phyloP scores from a whole-genome alignment of 2,113 vertebrate genomes.

The Rattus rattus region DNA sequence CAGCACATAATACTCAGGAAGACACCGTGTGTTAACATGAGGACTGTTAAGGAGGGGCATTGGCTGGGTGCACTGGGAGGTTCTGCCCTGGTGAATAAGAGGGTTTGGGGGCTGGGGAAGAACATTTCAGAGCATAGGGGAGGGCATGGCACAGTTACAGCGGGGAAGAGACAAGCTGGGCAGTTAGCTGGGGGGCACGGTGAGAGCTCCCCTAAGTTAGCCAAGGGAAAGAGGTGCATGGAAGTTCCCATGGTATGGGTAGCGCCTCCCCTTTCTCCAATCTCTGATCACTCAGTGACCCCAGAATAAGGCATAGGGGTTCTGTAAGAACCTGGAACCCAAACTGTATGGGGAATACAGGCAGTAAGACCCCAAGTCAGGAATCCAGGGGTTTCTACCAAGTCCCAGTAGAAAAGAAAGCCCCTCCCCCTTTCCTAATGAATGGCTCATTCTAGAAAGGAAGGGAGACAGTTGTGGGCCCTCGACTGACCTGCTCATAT shows the following conservation, averaged over 20 bases:
- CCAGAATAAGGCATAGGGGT: neutral
- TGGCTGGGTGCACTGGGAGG: neutral
- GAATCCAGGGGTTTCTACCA: neutral
- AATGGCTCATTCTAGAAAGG: neutral
- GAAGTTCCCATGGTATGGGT: fast-evolving
- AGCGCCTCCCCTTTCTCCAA: neutral
- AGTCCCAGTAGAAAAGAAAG: neutral
- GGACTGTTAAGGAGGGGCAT: fast-evolving
- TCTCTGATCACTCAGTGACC: fast-evolving
- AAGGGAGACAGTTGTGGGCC: neutral
- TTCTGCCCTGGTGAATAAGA: neutral
- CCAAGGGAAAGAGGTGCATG: neutral
- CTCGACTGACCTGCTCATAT: neutral
- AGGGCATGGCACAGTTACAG: neutral
- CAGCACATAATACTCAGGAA: neutral
- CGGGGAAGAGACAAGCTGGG: neutral
- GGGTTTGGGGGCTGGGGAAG: neutral
- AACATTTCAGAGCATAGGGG: neutral
- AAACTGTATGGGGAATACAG: neutral
- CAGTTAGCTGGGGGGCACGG: neutral
- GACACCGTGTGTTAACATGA: neutral
- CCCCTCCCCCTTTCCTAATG: neutral
- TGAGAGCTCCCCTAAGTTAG: neutral
- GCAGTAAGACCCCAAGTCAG: neutral
- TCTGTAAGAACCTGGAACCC: neutral